Conservation (phyloP, 2,113 vertebrate species). For the Scartelaos histophorus region DNA sequence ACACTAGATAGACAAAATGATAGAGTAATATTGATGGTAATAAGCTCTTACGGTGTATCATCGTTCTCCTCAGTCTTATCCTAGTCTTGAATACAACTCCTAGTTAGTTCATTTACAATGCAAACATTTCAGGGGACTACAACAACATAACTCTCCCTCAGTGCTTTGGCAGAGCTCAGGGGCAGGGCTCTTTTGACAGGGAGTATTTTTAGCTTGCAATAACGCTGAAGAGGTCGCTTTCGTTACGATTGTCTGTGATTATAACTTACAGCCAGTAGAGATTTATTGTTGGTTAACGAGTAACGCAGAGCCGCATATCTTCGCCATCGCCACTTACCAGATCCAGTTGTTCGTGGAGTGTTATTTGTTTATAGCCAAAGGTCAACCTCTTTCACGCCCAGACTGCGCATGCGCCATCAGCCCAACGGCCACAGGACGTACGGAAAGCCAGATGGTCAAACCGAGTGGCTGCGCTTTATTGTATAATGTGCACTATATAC, state of each 20-base stretch:
- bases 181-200: not conserved
- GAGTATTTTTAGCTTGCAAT: conserved; percentile 63
- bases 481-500: not conserved
- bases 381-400: conserved; percentile 7
- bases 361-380: conserved; percentile 15
- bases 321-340: not conserved
- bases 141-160: not conserved
- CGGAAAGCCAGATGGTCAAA: conserved; percentile 35
- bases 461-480: not conserved
- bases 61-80: not conserved
- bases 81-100: not conserved
- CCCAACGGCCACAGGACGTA: conserved; percentile 39
- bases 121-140: not conserved
- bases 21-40: no score
- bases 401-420: conserved; percentile 1
- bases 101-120: not conserved
- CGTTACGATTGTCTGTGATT: not conserved
- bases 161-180: conserved; percentile 8
- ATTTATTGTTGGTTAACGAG: not conserved
- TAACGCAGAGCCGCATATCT: not conserved
- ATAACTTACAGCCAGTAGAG: not conserved
- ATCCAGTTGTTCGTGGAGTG: not conserved
- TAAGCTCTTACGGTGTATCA: no score
- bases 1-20: no score
- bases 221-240: not conserved